Percentiles rank a stretch among this genome's conserved stretches.
phyloP scores from a whole-genome alignment of 1,140 invertebrate genomes.

The Pseudachorutes palmiensis region DNA sequence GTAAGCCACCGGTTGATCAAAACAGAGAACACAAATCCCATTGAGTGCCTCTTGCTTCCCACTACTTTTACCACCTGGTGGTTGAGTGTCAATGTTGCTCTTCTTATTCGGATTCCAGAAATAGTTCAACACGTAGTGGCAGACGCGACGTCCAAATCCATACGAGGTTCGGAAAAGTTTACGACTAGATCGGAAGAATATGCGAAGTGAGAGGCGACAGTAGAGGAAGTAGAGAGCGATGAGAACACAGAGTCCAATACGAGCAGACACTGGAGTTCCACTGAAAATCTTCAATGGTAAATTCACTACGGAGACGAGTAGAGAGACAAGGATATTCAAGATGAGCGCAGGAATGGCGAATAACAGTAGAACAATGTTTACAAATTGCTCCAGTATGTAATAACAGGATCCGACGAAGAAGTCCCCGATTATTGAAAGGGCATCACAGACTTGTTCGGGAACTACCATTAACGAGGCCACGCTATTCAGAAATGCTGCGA shows the following conservation, averaged over 20 bases:
- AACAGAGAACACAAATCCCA: constrained; percentile 31
- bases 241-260: constrained; percentile 21
- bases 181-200: background rate
- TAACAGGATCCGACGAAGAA: background rate
- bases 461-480: constrained; percentile 12
- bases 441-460: constrained; percentile 22
- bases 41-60: constrained; percentile 4
- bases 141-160: background rate
- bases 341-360: background rate
- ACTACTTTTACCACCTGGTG: background rate
- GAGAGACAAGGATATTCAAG: background rate
- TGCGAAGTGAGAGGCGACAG: constrained; percentile 7
- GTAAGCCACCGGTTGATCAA: constrained; percentile 23
- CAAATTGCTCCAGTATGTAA: background rate
- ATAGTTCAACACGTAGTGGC: background rate
- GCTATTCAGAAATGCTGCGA: background rate
- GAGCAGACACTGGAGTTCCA: constrained; percentile 14
- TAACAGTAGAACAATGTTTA: background rate
- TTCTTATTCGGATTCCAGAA: background rate
- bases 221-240: constrained; percentile 13
- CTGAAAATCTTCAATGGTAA: constrained; percentile 14
- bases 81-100: background rate
- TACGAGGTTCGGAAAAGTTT: background rate
- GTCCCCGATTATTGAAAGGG: constrained; percentile 27
- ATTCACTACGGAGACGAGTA: background rate